Base-by-base conservation (phyloP, 2,113 vertebrate genomes). In the Formicarius rufipectus region DNA sequence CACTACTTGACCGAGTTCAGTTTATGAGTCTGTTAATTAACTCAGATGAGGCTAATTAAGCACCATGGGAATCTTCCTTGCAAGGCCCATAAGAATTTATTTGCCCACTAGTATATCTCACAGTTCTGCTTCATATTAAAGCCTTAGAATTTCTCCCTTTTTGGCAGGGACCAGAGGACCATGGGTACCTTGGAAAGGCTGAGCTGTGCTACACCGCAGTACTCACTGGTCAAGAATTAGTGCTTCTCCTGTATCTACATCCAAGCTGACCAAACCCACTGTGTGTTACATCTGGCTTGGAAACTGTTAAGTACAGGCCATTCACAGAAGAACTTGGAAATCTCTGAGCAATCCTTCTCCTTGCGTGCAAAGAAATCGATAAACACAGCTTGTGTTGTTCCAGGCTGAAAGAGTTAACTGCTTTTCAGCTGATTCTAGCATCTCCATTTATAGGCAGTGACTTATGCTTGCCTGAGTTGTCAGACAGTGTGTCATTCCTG, bases 401-500 rank as follows among this genome's bases (percentile, higher is more conserved):
- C 69, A 68, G 12, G 4, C 12, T 87, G 69, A 81, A 91, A 93
- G 62, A 39, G 45, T 90, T 91, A 91, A 67, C 33, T 39, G 78
- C 23, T 91, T 86, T 86, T 91, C 59, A 66, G 55, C 23, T 90
- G 83, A 67, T 86, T 91, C 64, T 67, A 63, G 11, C 3, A 9
- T 79, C 20, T 95, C 39, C 59, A 39, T 80, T 94, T 87, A 63
- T 80, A 66, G 67, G 27, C 24, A 47, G 31, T 86, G 92, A 86
- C 49, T 94, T 90, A 42, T 9, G 15, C 77, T 92, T 81, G 27
- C 39, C 68, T 86, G 85, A 91, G 63, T 63, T 83, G 91, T 94
- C 67, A 89, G 93, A 91, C 66, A 67, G 67, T 83, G 78, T 95
- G 84, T 90, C 92, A 95, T 93, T 83, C 39, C 47, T 67, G 20